Conservation (phyloP, 2,113 vertebrate genomes). For the Stegostoma tigrinum region DNA sequence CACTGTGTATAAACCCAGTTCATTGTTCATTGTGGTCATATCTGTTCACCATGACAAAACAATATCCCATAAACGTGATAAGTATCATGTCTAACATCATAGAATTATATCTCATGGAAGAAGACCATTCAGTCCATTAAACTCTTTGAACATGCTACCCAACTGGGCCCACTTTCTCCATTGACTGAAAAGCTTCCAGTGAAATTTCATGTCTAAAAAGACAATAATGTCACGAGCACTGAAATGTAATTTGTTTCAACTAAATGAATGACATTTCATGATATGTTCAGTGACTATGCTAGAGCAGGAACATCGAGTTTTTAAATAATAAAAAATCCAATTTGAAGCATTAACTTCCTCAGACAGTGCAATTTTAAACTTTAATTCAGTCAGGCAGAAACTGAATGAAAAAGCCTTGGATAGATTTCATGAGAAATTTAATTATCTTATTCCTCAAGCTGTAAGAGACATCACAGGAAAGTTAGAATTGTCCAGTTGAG, state of each 20-base stretch:
- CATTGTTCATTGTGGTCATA: too few species aligned
- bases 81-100: not conserved
- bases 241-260: not conserved
- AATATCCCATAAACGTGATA: not conserved
- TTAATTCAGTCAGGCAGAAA: not conserved
- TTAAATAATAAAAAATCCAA: not conserved
- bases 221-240: not conserved
- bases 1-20: too few species aligned
- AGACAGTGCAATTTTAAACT: not conserved
- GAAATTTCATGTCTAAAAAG: not conserved
- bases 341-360: not conserved
- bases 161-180: not conserved
- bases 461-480: not conserved
- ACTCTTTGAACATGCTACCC: not conserved
- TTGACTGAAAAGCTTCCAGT: not conserved
- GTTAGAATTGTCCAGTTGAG: not conserved
- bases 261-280: not conserved
- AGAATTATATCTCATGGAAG: not conserved
- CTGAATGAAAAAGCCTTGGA: not conserved
- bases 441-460: not conserved
- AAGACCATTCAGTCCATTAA: not conserved
- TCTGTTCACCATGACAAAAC: too few species aligned
- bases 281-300: not conserved
- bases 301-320: not conserved
- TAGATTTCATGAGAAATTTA: not conserved